A percentile compares a stretch with the other conserved stretches of the same genome.
phyloP scores from a whole-genome alignment of 2,888 invertebrate genomes.

The Xestia rhomboidea region DNA sequence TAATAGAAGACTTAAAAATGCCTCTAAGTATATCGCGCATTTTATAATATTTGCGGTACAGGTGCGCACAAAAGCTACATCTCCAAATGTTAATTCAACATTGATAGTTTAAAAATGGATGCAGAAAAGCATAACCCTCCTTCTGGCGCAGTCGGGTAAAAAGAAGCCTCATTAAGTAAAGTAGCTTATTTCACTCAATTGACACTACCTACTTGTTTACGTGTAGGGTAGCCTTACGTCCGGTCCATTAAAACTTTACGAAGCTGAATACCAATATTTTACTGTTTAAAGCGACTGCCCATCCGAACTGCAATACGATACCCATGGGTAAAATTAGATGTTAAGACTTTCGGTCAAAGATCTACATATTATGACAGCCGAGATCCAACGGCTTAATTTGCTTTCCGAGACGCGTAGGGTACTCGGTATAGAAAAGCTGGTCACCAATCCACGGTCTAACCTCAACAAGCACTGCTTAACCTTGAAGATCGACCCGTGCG shows the following conservation, averaged over 20 bases:
- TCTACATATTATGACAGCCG: background rate
- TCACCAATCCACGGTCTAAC: background rate
- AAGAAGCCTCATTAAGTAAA: background rate
- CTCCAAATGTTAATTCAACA: background rate
- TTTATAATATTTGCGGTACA: conserved; percentile 13
- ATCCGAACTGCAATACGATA: background rate
- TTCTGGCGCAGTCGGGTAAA: too few species aligned
- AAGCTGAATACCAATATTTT: background rate
- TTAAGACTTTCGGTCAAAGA: background rate
- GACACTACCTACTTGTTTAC: background rate
- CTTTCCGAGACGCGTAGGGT: background rate
- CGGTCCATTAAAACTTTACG: background rate
- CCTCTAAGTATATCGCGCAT: background rate
- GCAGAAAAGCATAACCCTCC: too few species aligned
- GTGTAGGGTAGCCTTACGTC: background rate
- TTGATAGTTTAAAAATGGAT: background rate
- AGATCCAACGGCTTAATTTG: background rate
- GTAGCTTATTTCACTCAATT: conserved; percentile 13
- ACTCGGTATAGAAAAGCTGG: background rate
- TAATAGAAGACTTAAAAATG: background rate
- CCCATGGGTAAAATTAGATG: background rate
- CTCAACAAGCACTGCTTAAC: background rate
- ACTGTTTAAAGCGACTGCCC: background rate
- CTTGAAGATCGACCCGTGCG: background rate
- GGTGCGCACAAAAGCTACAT: background rate